Base-by-base conservation (phyloP, 2,888 invertebrate species). In the Physocephala rufipes region DNA sequence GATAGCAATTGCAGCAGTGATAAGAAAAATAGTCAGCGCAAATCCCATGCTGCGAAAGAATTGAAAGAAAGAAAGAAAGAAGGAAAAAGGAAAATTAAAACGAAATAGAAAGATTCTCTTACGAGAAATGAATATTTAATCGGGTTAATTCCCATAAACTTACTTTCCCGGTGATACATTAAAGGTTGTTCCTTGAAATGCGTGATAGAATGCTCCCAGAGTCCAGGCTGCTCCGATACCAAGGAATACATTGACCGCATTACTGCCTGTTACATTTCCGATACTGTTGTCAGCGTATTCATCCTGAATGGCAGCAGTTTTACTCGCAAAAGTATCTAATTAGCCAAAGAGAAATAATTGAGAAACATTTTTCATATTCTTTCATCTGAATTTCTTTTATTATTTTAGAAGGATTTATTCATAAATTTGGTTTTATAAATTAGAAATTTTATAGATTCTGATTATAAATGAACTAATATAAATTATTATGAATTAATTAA, bases 181-280 rank as follows among this genome's bases (percentile, higher is more conserved):
- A 85, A 92, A 93, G 73, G 82, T 80, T 15, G 83, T 79, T 63
- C 91, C 92, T 76, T 90, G 88, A 72, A 87, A 88, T 84, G 91
- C 91, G 84, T 97, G 97, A 85, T 96, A 95, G 78, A 97, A 90
- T 73, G 99, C 95, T 13, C 99, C 99, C 68, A 99, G 91, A 53
- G 97, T 95, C 99, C 99, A 99, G 73, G 99, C 99, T 74, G 99
- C 93, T 67, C 99, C 99, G 79, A 99, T 98, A 66, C 99, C 99
- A 68, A 99, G 91, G 89, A 99, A 99, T 77, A 99, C 99, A 87
- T 99, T 99, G 78, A 99, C 99, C 69, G 98, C 99, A 87, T 99
- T 99, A 83, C 97, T 98, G 69, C 99, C 99, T 12, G 99, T 99
- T 76, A 99, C 99, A 87, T 99, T 99, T 70, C 95, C 95, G 68